Percentiles rank a stretch among this genome's conserved stretches.
These are phyloP conservation scores for Danaus melanippus DNA, from an alignment of 1,140 invertebrate species.

Conservation along the genomic window DNA sequence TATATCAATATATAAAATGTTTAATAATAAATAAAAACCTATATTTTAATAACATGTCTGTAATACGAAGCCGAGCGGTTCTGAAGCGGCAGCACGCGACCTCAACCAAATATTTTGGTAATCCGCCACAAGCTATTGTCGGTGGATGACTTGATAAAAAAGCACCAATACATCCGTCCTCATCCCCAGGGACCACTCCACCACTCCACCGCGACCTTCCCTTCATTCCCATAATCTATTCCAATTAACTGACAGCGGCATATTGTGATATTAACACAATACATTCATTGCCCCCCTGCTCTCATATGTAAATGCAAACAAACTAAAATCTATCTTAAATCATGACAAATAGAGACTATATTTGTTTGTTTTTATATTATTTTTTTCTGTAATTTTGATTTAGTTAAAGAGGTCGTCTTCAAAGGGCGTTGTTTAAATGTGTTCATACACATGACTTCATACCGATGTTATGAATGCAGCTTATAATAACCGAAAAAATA, in stretches of 20 bases:
- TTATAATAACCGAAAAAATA: too few species aligned
- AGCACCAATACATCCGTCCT: constrained; percentile 42
- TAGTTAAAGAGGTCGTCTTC: constrained; percentile 32
- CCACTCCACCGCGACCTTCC: constrained; percentile 40
- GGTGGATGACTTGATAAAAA: constrained; percentile 69
- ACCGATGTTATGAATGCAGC: constrained; percentile 2
- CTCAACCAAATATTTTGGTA: constrained; percentile 66
- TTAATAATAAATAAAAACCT: too few species aligned
- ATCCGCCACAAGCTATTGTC: constrained; percentile 54
- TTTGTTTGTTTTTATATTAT: too few species aligned
- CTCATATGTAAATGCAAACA: background rate
- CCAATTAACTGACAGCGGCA: constrained; percentile 71
- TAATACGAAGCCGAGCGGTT: constrained; percentile 23
- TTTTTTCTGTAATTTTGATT: constrained; percentile 17
- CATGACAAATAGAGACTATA: too few species aligned
- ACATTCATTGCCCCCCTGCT: constrained; percentile 44
- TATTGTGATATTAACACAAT: constrained; percentile 72
- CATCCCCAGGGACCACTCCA: constrained; percentile 54
- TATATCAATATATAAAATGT: too few species aligned
- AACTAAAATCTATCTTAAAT: too few species aligned
- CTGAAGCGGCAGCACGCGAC: constrained; percentile 48
- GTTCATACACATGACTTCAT: constrained; percentile 24
- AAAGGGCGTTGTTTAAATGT: constrained; percentile 34
- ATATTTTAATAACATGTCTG: too few species aligned
- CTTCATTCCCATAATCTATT: constrained; percentile 71